These are phyloP conservation scores for Choreutis nemorana DNA, from an alignment of 2,888 invertebrate genomes.

Conservation along the genomic window DNA sequence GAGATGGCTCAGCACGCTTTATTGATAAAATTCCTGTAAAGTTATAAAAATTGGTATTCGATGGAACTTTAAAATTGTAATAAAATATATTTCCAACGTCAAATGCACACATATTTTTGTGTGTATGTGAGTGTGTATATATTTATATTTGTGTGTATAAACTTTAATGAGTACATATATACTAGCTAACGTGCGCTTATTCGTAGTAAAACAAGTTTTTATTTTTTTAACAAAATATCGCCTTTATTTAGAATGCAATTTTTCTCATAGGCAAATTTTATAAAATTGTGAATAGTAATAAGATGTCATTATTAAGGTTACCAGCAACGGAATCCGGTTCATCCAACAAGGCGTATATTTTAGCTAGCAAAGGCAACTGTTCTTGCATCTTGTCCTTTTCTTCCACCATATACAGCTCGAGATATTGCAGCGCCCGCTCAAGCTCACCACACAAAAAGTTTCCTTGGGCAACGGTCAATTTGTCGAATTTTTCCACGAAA, in stretches of 20 bases:
- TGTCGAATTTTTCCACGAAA: constrained; percentile 66
- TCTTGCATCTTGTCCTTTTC: constrained; percentile 61
- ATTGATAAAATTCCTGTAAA: constrained; percentile 72
- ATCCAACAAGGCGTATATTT: constrained; percentile 87
- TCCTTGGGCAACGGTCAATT: constrained; percentile 73
- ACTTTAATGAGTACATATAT: no score
- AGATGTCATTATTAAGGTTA: no score
- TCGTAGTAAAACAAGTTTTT: no score
- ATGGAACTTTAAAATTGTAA: not conserved
- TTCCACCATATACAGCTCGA: constrained; percentile 75
- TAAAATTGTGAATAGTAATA: no score
- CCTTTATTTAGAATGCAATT: no score
- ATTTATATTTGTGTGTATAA: no score
- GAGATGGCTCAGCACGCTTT: constrained; percentile 76
- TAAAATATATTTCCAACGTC: constrained; percentile 1
- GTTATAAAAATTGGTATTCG: not conserved
- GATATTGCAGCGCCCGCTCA: constrained; percentile 76
- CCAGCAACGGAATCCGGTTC: constrained; percentile 92
- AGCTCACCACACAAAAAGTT: constrained; percentile 80
- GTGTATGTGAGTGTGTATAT: no score
- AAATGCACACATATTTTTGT: no score
- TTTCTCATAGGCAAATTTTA: no score
- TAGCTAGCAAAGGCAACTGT: constrained; percentile 71
- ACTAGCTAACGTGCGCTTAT: no score
- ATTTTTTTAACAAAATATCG: no score